Evolutionary conservation across 1,140 invertebrate genomes (phyloP).

Genomic region (Drosophila pandora): DNA sequence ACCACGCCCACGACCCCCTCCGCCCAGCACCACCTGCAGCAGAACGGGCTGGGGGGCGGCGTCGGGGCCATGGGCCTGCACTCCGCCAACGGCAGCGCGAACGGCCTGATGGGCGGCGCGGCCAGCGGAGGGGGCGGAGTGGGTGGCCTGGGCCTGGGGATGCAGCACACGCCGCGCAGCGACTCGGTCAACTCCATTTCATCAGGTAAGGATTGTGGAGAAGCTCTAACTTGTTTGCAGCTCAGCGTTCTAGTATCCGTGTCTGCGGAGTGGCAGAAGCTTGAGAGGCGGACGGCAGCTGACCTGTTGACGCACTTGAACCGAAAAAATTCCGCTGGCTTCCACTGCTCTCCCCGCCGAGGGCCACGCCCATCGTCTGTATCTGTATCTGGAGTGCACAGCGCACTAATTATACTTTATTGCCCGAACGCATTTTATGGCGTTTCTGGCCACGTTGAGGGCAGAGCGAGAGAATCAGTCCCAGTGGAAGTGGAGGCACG

Average conservation of each 20-base stretch:
- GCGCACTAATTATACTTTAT: conserved; percentile 73
- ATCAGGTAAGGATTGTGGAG: conserved; percentile 72
- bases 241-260: too few species aligned
- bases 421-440: conserved; percentile 48
- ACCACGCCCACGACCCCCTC: conserved; percentile 55
- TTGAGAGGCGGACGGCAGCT: too few species aligned
- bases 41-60: conserved; percentile 46
- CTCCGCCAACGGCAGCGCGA: conserved; percentile 59
- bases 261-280: too few species aligned
- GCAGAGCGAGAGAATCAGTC: conserved; percentile 1
- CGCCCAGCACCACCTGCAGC: conserved; percentile 45
- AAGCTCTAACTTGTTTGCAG: too few species aligned
- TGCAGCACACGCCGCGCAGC: conserved; percentile 82
- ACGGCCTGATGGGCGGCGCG: conserved; percentile 42
- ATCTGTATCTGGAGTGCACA: conserved; percentile 25
- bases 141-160: conserved; percentile 63
- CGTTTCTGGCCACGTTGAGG: conserved; percentile 14
- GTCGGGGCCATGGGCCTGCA: conserved; percentile 48
- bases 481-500: conserved; percentile 25
- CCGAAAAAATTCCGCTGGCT: conserved; percentile 3
- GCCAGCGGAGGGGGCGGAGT: conserved; percentile 10
- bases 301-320: neutral
- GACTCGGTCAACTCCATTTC: conserved; percentile 83
- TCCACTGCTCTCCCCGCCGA: neutral
- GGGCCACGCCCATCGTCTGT: conserved; percentile 29